phyloP scores from a whole-genome alignment of 2,888 invertebrate genomes.

The Phlogophora meticulosa region DNA sequence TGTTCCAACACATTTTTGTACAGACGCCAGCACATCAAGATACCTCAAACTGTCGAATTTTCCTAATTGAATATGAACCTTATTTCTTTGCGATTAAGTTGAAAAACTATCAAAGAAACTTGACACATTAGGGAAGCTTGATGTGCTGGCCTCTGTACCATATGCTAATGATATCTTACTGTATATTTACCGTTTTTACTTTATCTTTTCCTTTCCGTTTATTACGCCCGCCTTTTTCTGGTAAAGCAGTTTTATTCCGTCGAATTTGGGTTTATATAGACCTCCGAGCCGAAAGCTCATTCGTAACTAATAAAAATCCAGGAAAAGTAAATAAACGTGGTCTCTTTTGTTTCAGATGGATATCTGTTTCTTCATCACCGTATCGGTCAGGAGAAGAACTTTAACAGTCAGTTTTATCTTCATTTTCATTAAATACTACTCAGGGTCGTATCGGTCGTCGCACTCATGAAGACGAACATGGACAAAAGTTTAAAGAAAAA shows the following conservation, averaged over 20 bases:
- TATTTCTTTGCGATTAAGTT: too few relatives aligned
- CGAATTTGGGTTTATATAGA: slow-evolving; percentile 73
- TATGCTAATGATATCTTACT: slow-evolving; percentile 70
- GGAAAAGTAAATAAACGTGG: slow-evolving; percentile 52
- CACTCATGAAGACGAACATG: slow-evolving; percentile 78
- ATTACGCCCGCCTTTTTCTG: slow-evolving; percentile 78
- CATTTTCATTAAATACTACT: slow-evolving; percentile 39
- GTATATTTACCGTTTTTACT: slow-evolving; percentile 69
- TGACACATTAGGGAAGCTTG: too few relatives aligned
- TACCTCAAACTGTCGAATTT: too few relatives aligned
- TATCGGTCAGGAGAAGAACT: slow-evolving; percentile 46
- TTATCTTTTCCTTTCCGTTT: slow-evolving; percentile 69
- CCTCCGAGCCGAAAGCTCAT: slow-evolving; percentile 64
- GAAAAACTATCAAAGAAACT: too few relatives aligned
- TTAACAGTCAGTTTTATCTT: slow-evolving; percentile 52
- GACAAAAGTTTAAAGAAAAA: slow-evolving; percentile 87
- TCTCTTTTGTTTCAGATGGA: slow-evolving; percentile 73
- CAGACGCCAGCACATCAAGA: too few relatives aligned
- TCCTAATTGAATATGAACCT: too few relatives aligned
- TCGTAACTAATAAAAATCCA: slow-evolving; percentile 59
- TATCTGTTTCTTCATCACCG: slow-evolving; percentile 51
- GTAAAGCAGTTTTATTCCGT: slow-evolving; percentile 78
- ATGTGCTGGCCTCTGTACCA: too few relatives aligned
- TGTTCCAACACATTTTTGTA: slow-evolving; percentile 38
- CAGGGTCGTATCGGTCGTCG: slow-evolving; percentile 9